phyloP scores from a whole-genome alignment of 53 echinoderm and acorn worm genomes.

The Apostichopus leukothele region DNA sequence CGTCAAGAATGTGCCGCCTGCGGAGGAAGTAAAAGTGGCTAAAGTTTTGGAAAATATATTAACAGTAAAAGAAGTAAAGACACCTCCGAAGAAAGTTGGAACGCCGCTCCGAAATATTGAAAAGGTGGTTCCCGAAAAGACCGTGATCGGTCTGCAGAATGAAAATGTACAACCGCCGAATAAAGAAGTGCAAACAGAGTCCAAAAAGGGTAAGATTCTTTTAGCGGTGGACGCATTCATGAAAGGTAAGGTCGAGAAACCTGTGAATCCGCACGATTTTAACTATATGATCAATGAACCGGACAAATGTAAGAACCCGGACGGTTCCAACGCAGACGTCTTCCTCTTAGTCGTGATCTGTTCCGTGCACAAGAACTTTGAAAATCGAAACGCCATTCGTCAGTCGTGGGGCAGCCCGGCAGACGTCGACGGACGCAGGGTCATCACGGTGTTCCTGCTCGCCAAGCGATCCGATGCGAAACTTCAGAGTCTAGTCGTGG shows the following conservation, averaged over 20 bases:
- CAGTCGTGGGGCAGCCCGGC: constrained; percentile 82
- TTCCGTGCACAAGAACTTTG: constrained; percentile 84
- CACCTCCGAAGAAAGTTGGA: neutral
- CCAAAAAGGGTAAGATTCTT: constrained; percentile 30
- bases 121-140: neutral
- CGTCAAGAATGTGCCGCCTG: too few relatives aligned
- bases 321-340: constrained; percentile 62
- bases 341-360: constrained; percentile 79
- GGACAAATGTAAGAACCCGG: constrained; percentile 70
- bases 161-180: constrained; percentile 17
- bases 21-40: too few relatives aligned
- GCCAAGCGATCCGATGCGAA: constrained; percentile 66
- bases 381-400: constrained; percentile 86
- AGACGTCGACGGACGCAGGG: constrained; percentile 57
- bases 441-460: constrained; percentile 81
- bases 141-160: too few relatives aligned
- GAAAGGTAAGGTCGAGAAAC: constrained; percentile 1
- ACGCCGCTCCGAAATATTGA: neutral
- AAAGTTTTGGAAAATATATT: too few relatives aligned
- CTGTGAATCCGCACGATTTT: constrained; percentile 76
- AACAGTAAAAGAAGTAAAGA: neutral
- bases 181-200: constrained; percentile 49
- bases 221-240: neutral
- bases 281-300: constrained; percentile 82
- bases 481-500: constrained; percentile 68